A percentile compares a stretch with the other conserved stretches of the same genome.
phyloP scores from a whole-genome alignment of 2,888 invertebrate genomes.

The Latheticus oryzae region DNA sequence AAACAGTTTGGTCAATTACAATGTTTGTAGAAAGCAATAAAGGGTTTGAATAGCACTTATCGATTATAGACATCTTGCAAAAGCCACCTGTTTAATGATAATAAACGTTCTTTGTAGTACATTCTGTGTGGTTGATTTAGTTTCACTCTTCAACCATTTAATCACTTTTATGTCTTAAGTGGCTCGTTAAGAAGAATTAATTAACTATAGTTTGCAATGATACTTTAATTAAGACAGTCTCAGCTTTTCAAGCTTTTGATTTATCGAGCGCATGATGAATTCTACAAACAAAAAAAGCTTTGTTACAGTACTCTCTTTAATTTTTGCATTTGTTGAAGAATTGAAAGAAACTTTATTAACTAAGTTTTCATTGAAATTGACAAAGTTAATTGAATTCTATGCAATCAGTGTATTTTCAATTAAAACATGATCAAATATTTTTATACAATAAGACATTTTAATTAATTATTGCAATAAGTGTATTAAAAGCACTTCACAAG shows the following conservation, averaged over 20 bases:
- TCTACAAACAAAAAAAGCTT: slow-evolving; percentile 23
- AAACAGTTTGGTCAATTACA: slow-evolving; percentile 26
- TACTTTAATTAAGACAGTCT: slow-evolving; percentile 25
- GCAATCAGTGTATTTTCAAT: slow-evolving; percentile 15
- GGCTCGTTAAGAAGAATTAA: slow-evolving; percentile 35
- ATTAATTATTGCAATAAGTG: not conserved
- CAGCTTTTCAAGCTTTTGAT: slow-evolving; percentile 20
- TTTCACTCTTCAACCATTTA: slow-evolving; percentile 26
- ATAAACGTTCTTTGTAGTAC: slow-evolving; percentile 8
- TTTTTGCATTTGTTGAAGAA: slow-evolving; percentile 7
- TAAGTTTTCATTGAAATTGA: slow-evolving; percentile 16
- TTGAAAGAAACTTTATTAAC: slow-evolving; percentile 20
- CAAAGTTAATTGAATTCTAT: slow-evolving; percentile 11
- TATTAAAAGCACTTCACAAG: too few relatives aligned
- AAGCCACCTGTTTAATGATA: slow-evolving; percentile 18
- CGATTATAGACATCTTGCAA: slow-evolving; percentile 24
- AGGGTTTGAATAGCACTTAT: slow-evolving; percentile 14
- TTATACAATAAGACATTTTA: not conserved
- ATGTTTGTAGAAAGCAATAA: slow-evolving; percentile 13
- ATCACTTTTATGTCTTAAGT: slow-evolving; percentile 34
- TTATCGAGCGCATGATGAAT: slow-evolving; percentile 25
- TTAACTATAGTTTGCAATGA: slow-evolving; percentile 31
- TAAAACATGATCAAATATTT: slow-evolving; percentile 2
- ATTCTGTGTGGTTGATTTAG: slow-evolving; percentile 29
- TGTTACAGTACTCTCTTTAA: slow-evolving; percentile 6